phyloP scores from a whole-genome alignment of 2,797 vertebrate species.

The Anniella stebbinsi region DNA sequence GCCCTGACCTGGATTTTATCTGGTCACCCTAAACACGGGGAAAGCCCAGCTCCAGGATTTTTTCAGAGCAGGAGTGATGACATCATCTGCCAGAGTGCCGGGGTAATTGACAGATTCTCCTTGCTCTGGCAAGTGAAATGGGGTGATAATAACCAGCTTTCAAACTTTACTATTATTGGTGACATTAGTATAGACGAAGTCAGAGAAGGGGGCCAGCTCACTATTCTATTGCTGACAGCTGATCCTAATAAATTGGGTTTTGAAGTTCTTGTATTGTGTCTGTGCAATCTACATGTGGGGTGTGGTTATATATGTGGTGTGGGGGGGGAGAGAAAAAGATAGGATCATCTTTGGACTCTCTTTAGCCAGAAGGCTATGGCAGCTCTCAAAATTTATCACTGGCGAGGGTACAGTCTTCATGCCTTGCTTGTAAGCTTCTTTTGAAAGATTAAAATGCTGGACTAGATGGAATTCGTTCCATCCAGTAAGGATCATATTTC shows the following conservation, averaged over 20 bases:
- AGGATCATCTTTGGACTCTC: background rate
- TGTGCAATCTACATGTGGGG: too few species aligned
- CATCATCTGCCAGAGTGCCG: background rate
- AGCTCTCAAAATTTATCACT: background rate
- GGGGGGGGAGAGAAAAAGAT: too few species aligned
- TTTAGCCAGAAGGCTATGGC: background rate
- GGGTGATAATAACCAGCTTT: background rate
- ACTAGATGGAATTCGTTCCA: background rate
- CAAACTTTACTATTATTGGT: background rate
- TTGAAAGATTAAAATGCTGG: background rate
- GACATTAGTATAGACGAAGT: background rate
- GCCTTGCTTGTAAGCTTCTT: background rate
- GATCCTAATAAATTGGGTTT: too few species aligned
- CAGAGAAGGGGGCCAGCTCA: background rate
- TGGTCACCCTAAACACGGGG: too few species aligned
- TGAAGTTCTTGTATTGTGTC: too few species aligned
- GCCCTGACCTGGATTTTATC: too few species aligned
- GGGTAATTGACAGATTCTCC: background rate
- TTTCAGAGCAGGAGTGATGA: background rate
- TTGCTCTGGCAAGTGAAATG: background rate
- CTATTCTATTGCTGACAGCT: too few species aligned
- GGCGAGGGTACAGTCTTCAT: background rate
- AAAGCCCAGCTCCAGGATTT: background rate
- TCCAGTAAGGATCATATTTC: background rate
- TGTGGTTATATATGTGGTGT: too few species aligned